Percentiles rank a stretch among this genome's conserved stretches.
Conservation (phyloP, 2,113 vertebrate genomes). For the Leptosomus discolor region DNA sequence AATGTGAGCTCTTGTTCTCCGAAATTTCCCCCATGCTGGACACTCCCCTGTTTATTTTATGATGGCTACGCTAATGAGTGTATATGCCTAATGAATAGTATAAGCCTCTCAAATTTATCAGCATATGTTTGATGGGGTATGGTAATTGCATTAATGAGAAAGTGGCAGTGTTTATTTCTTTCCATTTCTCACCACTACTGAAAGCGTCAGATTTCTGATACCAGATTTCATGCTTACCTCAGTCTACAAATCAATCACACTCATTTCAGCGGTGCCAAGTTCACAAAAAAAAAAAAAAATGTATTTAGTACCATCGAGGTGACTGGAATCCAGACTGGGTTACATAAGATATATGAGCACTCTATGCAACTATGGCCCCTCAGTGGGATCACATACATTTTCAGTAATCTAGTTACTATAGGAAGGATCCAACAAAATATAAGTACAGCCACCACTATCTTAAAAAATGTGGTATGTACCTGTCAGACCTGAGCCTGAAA, state of each 20-base stretch:
- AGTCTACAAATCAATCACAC: background rate
- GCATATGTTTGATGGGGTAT: background rate
- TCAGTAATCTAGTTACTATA: background rate
- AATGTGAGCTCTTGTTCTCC: constrained; percentile 71
- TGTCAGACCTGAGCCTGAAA: background rate
- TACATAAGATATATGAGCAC: background rate
- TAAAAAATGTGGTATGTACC: background rate
- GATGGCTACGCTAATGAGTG: constrained; percentile 55
- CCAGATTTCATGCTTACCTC: background rate
- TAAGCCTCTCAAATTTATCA: background rate
- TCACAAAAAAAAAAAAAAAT: background rate
- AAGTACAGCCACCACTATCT: background rate
- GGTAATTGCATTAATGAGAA: constrained; percentile 24
- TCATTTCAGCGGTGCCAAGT: background rate
- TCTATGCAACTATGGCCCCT: background rate
- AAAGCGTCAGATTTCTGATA: background rate
- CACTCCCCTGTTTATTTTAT: constrained; percentile 65
- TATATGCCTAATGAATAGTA: constrained; percentile 2
- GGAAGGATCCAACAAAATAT: background rate
- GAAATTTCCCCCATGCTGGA: constrained; percentile 5
- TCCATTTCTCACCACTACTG: background rate
- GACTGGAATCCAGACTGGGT: background rate
- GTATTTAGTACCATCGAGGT: background rate
- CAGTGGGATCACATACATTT: accelerated
- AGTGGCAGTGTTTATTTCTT: background rate